Evolutionary conservation across 2,797 vertebrate genomes (phyloP), one percentile per base, ranked within the genome.

Genomic region (Phyllotis vaccarum): DNA sequence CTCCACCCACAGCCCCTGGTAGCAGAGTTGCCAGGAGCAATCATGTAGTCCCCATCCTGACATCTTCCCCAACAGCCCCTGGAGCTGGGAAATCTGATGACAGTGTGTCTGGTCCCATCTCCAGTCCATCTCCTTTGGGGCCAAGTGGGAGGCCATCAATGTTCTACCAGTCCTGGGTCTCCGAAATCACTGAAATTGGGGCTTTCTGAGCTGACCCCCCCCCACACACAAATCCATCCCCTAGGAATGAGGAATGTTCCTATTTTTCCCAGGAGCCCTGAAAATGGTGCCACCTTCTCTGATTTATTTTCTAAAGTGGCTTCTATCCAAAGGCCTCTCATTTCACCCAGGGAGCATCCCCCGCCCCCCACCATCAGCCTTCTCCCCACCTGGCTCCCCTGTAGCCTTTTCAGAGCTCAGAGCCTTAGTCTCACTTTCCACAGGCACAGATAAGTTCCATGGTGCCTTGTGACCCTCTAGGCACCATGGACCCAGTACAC

Each of bases 151-250:
- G 96, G 98, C 98, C 98, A 86, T 97, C 94, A 27, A 99, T 99
- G 98, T 97, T 99, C 6, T 98, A 98, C 85, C 99, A 98, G 83
- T 99, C 98, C 91, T 99, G 99, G 99, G 98, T 98, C 34, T 99
- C 99, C 12, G 99, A 99, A 98, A 98, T 98, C 49, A 99, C 99
- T 66, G 99, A 99, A 98, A 99, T 99, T 0, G 99, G 99, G 96
- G 99, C 99, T 95, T 99, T 99, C 98, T 99, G 98, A 99, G 94
- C 60, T 52, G 89, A 29, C 43, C 54, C 0, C 37, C 12, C 3
- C 3, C 9, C 0, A 2, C n/a, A n/a, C n/a, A n/a, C n/a, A n/a
- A n/a, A n/a, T 19, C 6, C n/a, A 34, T 3, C 46, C 64, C 54
- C 31, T 9, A 72, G 72, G 60, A 93, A 60, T 16, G 37, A 91